These are phyloP conservation scores for Oryzias celebensis DNA, from an alignment of 2,113 vertebrate species.

Conservation along the genomic window DNA sequence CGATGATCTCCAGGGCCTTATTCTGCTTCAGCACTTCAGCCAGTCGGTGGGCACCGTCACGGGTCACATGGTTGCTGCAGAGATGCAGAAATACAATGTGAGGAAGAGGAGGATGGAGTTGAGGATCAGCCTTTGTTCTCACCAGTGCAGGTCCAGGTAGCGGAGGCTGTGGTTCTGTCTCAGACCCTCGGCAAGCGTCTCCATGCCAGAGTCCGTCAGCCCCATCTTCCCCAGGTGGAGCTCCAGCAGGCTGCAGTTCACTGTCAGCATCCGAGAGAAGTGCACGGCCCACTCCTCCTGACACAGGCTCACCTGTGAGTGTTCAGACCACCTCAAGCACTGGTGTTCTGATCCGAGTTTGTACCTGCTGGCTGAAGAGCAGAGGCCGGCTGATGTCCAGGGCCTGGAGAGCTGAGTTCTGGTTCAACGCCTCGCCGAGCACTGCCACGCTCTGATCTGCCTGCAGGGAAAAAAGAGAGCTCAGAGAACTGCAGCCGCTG, in stretches of 20 bases:
- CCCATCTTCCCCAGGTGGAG: constrained; percentile 85
- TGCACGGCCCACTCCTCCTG: constrained; percentile 87
- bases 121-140: constrained; percentile 19
- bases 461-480: constrained; percentile 67
- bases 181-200: constrained; percentile 81
- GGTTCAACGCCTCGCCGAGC: constrained; percentile 77
- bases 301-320: background rate
- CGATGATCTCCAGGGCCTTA: constrained; percentile 79
- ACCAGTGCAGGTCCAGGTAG: constrained; percentile 91
- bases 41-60: constrained; percentile 78
- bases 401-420: constrained; percentile 75
- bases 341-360: background rate
- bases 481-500: background rate
- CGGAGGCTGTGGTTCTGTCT: constrained; percentile 78
- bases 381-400: constrained; percentile 85
- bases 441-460: constrained; percentile 79
- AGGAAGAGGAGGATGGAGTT: background rate
- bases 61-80: constrained; percentile 84
- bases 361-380: constrained; percentile 83
- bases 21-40: constrained; percentile 79
- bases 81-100: background rate
- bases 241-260: constrained; percentile 81
- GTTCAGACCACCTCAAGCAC: no score
- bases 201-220: constrained; percentile 80
- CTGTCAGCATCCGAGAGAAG: constrained; percentile 78